These are phyloP conservation scores for Sciurus carolinensis DNA, from an alignment of 2,797 vertebrate species.

Conservation along the genomic window DNA sequence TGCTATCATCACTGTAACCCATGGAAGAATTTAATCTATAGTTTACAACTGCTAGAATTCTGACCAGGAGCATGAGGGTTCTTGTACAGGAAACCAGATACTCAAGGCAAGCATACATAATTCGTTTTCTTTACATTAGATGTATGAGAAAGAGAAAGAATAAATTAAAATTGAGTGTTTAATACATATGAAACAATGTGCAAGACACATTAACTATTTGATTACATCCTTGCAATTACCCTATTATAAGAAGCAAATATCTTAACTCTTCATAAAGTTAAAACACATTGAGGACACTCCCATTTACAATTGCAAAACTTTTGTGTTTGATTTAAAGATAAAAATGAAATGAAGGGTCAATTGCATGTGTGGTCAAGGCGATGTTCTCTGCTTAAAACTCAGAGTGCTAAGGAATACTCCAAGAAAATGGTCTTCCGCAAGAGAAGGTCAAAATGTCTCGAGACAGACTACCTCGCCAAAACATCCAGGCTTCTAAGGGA, in stretches of 20 bases:
- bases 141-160: not conserved
- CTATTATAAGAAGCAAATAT: conserved; percentile 25
- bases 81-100: not conserved
- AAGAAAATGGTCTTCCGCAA: not conserved
- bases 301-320: not conserved
- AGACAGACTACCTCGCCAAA: not conserved
- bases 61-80: not conserved
- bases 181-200: not conserved
- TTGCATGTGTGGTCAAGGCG: not conserved
- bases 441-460: not conserved
- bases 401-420: not conserved
- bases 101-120: not conserved
- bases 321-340: conserved; percentile 29
- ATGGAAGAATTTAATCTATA: not conserved
- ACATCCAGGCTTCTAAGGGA: not conserved
- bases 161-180: not conserved
- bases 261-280: not conserved
- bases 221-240: not conserved
- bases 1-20: not conserved
- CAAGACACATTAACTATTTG: not conserved
- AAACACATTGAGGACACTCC: conserved; percentile 13
- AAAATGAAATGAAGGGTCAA: not conserved
- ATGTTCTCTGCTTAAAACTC: not conserved
- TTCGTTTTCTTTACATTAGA: not conserved
- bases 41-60: not conserved